phyloP scores from a whole-genome alignment of 1,140 invertebrate genomes.

The Luehdorfia chinensis region DNA sequence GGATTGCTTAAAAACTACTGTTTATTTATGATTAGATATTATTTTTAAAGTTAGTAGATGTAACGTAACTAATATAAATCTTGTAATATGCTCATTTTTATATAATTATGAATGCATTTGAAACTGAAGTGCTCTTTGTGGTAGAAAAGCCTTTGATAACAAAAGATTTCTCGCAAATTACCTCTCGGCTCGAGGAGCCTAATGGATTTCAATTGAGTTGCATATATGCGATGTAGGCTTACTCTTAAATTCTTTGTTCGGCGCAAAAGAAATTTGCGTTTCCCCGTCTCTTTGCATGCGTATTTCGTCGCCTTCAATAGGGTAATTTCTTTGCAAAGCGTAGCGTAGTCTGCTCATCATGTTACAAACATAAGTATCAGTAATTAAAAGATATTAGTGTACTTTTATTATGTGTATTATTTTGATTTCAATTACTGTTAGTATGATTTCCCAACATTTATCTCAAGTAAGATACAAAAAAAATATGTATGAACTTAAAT shows the following conservation, averaged over 20 bases:
- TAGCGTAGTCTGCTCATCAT: constrained; percentile 36
- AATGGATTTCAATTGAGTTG: constrained; percentile 67
- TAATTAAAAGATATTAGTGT: no score
- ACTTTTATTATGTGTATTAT: no score
- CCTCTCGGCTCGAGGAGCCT: constrained; percentile 47
- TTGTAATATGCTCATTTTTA: constrained; percentile 28
- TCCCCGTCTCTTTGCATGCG: constrained; percentile 43
- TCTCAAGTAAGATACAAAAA: no score
- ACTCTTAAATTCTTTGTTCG: constrained; percentile 65
- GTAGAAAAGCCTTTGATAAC: constrained; percentile 47
- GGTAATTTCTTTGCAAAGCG: constrained; percentile 54
- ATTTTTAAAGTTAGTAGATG: no score
- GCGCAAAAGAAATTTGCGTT: constrained; percentile 57
- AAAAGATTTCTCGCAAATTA: constrained; percentile 61
- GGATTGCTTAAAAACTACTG: no score
- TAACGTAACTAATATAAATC: constrained; percentile 2
- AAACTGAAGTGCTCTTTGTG: constrained; percentile 48
- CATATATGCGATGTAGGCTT: constrained; percentile 61
- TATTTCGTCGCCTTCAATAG: constrained; percentile 56
- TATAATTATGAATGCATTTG: constrained; percentile 43
- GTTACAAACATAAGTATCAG: constrained; percentile 23
- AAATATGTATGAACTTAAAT: no score
- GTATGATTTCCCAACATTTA: no score
- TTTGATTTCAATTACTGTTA: no score
- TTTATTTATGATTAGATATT: no score